Evolutionary conservation across 1,140 invertebrate species (phyloP), one percentile per base, ranked within the genome.

Genomic region (Plodia interpunctella): DNA sequence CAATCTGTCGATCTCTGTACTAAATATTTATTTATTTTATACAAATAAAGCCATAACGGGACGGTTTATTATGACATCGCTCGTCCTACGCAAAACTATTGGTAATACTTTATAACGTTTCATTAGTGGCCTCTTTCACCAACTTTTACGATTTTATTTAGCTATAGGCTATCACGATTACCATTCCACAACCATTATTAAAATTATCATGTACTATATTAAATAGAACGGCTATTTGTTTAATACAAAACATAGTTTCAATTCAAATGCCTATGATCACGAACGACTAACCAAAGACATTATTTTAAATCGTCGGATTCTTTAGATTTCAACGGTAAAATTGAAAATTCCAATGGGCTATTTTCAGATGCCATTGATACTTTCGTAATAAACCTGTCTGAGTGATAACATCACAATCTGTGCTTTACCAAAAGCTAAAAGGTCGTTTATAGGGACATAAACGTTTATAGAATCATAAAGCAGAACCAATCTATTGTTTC

Each of bases 391-490:
- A 88, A 87, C 72, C 77, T 76, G 77, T 85, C 85, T 52, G 54
- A 61, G 55, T 66, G 85, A 88, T 88, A 88, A 78, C 71, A 85
- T 87, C 83, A 77, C 78, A 80, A 78, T 81, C 74, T 80, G 61
- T 57, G 69, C 69, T 74, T 58, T 58, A 76, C 74, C 70, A 75
- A 86, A 83, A 83, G 76, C 80, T 78, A 81, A 86, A 87, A 84
- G 72, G 74, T 69, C 80, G 77, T 88, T 88, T 84, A 86, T 83
- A 76, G 76, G 77, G 73, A 81, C 81, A 87, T 88, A 86, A 88
- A 88, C 78, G 81, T 86, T 88, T 88, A 87, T 88, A 82, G 86
- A 86, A 83, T 84, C 83, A 84, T 88, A 88, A 88, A 88, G 66
- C 78, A 84, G 79, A 74, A 71, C 75, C 79, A 74, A 85, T 85